Conservation (phyloP, 2,888 invertebrate species). For the Ethmia dodecea region DNA sequence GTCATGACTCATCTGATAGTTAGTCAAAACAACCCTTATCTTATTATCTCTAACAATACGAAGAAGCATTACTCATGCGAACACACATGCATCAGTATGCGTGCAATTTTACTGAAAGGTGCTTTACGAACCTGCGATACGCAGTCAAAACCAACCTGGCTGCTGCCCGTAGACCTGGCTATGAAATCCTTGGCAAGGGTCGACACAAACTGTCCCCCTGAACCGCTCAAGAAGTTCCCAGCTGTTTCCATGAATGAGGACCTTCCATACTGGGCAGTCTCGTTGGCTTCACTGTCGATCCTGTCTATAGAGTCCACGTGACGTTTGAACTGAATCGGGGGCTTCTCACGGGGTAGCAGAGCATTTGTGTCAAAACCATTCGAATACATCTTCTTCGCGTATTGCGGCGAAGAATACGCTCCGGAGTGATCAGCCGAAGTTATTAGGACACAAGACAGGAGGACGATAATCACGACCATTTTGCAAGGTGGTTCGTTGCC, state of each 20-base stretch:
- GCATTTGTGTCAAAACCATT: conserved; percentile 47
- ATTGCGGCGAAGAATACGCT: conserved; percentile 73
- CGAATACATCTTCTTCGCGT: conserved; percentile 70
- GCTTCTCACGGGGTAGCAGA: conserved; percentile 53
- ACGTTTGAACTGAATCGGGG: conserved; percentile 39
- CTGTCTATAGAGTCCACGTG: conserved; percentile 39
- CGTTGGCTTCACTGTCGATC: conserved; percentile 41
- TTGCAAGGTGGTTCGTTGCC: conserved; percentile 20
- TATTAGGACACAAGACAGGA: conserved; percentile 32
- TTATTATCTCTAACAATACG: not conserved
- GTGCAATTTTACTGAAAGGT: conserved; percentile 48
- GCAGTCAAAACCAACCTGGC: conserved; percentile 81
- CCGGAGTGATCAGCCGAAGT: conserved; percentile 56
- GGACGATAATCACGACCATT: conserved; percentile 47
- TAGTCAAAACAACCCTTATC: conserved; percentile 1
- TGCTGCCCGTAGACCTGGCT: conserved; percentile 82
- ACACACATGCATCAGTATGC: too few species aligned
- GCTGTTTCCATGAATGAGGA: conserved; percentile 59
- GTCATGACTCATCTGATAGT: too few species aligned
- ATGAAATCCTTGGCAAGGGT: conserved; percentile 82
- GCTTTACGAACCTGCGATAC: conserved; percentile 71
- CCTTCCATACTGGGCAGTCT: conserved; percentile 42
- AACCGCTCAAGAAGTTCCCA: conserved; percentile 57
- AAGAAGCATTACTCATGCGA: conserved; percentile 14
- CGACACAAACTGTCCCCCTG: conserved; percentile 73